Base-by-base conservation (phyloP, 1,140 invertebrate genomes). In the Pseudomyrmex sp. region DNA sequence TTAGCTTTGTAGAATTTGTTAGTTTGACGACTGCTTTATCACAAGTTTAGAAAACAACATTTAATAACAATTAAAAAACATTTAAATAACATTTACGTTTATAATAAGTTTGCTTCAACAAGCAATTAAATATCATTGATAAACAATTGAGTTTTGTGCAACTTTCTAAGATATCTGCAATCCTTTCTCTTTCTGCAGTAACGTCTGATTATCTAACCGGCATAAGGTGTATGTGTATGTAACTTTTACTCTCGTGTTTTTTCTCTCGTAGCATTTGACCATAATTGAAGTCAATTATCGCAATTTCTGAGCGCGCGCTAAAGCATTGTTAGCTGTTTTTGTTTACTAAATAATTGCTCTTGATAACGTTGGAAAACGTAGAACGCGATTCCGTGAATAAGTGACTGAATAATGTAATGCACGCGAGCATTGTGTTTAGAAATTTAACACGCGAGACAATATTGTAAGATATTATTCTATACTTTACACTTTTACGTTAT, bases 181-280 rank as follows among this genome's bases (percentile, higher is more conserved):
- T 76, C 82, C 76, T 88, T 87, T 87, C 75, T 82, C 85, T 50
- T 7, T 7, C 15, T 35, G 48, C 18, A 12, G 15, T 58, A 75
- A 20, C 52, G 52, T 70, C 44, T 13, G 76, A 46, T 87, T 87
- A 87, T 73, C 82, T 82, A 87, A 87, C 20, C 8, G 7, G n/a
- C 18, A 69, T 73, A 50, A 68, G 10, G 7, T 35, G 35, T 35
- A 0, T 35, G 35, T 35, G 35, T 35, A 7, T 35, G 35, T 23
- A 46, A 46, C 76, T 82, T 80, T 76, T 73, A 18, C 52, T 52
- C 52, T 13, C 10, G 3, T 20, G 9, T 62, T 58, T 77, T 73
- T 13, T 2, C 58, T 8, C 35, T 35, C 35, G 35, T 35, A 35
- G 35, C 5, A 35, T 50, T 18, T 35, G 26, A 68, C 23, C 48